Evolutionary conservation across 2,888 invertebrate genomes (phyloP), one percentile per base, ranked within the genome.

Genomic region (Leucophora obtusa): DNA sequence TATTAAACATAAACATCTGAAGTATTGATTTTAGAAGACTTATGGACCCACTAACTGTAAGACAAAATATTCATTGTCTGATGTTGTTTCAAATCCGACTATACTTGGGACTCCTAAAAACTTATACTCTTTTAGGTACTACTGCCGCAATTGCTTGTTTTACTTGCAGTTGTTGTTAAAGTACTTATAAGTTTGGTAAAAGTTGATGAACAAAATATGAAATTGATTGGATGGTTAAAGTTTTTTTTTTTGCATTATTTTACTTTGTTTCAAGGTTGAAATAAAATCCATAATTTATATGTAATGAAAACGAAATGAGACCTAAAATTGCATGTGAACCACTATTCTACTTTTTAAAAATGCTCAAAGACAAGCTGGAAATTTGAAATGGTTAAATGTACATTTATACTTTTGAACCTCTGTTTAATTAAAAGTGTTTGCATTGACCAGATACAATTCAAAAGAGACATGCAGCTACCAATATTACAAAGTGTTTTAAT

Each of bases 181-280:
- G 77, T 71, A 54, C 59, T 71, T 66, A 66, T 66, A 65, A 71
- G 59, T 77, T 77, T 71, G 65, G 59, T 43, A 65, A 71, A 65
- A 65, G 14, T 77, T 66, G 58, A 33, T 70, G 10, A 70, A 59
- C 65, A 71, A 77, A 71, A 77, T 66, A 71, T 77, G 59, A 54
- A 66, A 71, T 77, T 77, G 71, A 77, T 71, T 77, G 77, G 59
- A 77, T 77, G 65, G 66, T 66, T 71, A 66, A 77, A 71, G 65
- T 77, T 77, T 54, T 66, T 54, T 76, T 65, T 54, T 54, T 10
- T 28, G 28, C 7, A 18, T 24, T 54, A 21, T 54, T 54, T 18
- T 65, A 18, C 17, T 35, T 65, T 53, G 18, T 35, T 71, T 77
- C 77, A 77, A 77, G 77, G 77, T 77, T 71, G 54, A 54, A 60